Percentiles rank a stretch among this genome's conserved stretches.
Evolutionary conservation across 2,888 invertebrate genomes (phyloP).

Genomic region (Sarcophaga rosellei): DNA sequence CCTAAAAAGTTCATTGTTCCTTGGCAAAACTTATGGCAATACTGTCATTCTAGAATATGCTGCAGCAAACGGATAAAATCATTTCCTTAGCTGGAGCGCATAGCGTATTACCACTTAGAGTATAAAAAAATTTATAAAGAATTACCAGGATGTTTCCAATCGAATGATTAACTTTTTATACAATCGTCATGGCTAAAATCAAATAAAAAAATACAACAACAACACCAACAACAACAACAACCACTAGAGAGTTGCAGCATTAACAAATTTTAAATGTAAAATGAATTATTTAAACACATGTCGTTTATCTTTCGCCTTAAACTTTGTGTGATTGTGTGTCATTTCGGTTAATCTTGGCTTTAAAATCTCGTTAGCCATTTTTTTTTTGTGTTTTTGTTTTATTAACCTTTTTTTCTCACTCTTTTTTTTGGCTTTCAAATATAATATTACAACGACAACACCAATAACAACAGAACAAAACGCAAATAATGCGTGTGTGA

Average conservation of each 20-base stretch:
- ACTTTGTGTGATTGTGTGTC: conserved; percentile 56
- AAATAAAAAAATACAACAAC: too few species aligned
- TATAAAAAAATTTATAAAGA: not conserved
- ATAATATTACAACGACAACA: conserved; percentile 22
- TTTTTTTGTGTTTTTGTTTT: conserved; percentile 23
- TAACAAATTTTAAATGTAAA: conserved; percentile 8
- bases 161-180: not conserved
- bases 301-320: conserved; percentile 40
- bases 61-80: too few species aligned
- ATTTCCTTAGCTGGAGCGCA: too few species aligned
- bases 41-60: too few species aligned
- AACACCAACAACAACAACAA: too few species aligned
- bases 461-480: conserved; percentile 27
- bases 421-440: conserved; percentile 12
- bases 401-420: too few species aligned
- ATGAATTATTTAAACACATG: conserved; percentile 44
- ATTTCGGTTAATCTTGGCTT: conserved; percentile 58
- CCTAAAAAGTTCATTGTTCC: too few species aligned
- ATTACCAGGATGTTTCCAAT: not conserved
- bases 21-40: too few species aligned
- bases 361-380: conserved; percentile 66
- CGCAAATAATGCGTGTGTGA: conserved; percentile 53
- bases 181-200: not conserved
- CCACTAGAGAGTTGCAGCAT: not conserved
- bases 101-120: not conserved